Evolutionary conservation across 2,797 vertebrate species (phyloP).

Genomic region (Acanthiza pusilla): DNA sequence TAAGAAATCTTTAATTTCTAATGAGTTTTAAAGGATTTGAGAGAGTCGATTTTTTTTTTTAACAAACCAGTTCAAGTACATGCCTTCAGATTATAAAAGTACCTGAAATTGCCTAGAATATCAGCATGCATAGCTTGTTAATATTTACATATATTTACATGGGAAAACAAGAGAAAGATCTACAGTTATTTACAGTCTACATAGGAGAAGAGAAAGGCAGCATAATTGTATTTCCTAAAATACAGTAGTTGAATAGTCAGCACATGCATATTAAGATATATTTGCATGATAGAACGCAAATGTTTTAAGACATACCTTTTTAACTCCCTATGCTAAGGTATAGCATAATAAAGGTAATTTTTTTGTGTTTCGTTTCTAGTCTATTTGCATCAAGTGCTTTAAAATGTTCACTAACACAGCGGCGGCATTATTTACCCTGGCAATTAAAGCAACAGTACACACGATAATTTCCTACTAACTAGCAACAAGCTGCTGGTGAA

Average conservation of each 20-base stretch:
- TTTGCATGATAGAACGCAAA: constrained; percentile 79
- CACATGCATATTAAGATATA: constrained; percentile 90
- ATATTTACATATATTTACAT: constrained; percentile 98
- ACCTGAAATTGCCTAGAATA: constrained; percentile 95
- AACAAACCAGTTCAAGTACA: constrained; percentile 84
- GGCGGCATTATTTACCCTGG: constrained; percentile 81
- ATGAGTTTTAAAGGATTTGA: constrained; percentile 73
- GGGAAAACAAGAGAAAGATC: constrained; percentile 78
- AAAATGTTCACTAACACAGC: constrained; percentile 88
- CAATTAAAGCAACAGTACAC: constrained; percentile 89
- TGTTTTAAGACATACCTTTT: constrained; percentile 72
- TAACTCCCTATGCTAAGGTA: constrained; percentile 79
- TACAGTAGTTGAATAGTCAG: constrained; percentile 82
- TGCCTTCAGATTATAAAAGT: constrained; percentile 99
- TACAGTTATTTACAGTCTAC: constrained; percentile 90
- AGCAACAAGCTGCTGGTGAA: constrained; percentile 87
- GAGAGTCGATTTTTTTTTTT: constrained; percentile 75
- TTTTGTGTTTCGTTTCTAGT: constrained; percentile 75
- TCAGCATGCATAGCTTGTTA: constrained; percentile 93
- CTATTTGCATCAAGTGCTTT: constrained; percentile 84
- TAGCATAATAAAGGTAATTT: constrained; percentile 78
- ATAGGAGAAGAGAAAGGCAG: constrained; percentile 82
- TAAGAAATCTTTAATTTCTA: constrained; percentile 82
- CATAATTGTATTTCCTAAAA: constrained; percentile 82
- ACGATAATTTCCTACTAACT: constrained; percentile 83